phyloP scores from a whole-genome alignment of 2,888 invertebrate genomes.

The Hymenopus coronatus region DNA sequence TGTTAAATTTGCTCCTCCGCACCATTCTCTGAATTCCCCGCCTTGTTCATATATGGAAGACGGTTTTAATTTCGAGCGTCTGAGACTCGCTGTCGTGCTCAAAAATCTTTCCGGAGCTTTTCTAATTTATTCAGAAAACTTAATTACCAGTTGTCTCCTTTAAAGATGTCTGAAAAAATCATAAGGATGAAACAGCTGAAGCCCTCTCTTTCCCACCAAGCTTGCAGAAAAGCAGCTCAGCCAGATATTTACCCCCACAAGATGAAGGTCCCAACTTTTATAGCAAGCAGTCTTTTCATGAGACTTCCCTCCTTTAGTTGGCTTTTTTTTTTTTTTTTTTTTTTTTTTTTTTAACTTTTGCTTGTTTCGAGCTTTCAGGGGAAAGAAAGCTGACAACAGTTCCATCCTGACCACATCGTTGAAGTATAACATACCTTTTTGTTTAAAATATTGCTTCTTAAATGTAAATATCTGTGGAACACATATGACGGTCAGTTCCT shows the following conservation, averaged over 20 bases:
- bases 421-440: not conserved
- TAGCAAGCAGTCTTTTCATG: not conserved
- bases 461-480: too few species aligned
- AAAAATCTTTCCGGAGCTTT: conserved; percentile 24
- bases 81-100: conserved; percentile 17
- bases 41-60: conserved; percentile 21
- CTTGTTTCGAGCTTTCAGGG: not conserved
- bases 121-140: conserved; percentile 32
- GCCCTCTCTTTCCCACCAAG: not conserved
- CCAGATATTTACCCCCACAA: conserved; percentile 15
- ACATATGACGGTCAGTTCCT: too few species aligned
- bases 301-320: not conserved
- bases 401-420: not conserved
- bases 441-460: not conserved
- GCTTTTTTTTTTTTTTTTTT: too few species aligned
- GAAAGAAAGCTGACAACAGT: not conserved
- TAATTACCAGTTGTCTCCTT: conserved; percentile 30
- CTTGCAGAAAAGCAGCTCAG: not conserved
- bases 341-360: not conserved
- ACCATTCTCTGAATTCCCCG: not conserved
- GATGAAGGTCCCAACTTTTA: not conserved
- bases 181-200: conserved; percentile 25
- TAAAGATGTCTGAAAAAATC: conserved; percentile 25
- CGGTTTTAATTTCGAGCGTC: conserved; percentile 28
- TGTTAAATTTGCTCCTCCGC: not conserved